Evolutionary conservation across 1,140 invertebrate genomes (phyloP).

Genomic region (Pemphigus obesinymphae): DNA sequence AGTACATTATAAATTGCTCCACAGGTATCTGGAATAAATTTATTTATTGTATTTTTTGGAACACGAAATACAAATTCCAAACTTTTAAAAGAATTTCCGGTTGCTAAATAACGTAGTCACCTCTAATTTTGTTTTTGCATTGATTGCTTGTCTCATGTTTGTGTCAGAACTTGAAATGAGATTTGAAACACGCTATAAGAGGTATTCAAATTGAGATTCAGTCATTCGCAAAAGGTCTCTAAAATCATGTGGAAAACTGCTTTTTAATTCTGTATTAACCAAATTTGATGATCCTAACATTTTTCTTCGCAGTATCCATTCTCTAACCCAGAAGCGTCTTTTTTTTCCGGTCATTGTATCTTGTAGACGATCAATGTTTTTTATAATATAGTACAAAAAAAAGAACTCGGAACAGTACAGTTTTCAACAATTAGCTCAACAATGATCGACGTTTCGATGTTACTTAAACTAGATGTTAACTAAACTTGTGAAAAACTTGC

Average conservation of each 20-base stretch:
- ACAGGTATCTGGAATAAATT: constrained; percentile 43
- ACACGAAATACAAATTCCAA: constrained; percentile 47
- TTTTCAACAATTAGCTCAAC: no score
- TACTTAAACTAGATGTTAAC: no score
- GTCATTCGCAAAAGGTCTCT: not conserved
- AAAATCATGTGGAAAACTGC: not conserved
- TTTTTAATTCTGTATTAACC: not conserved
- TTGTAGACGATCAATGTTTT: not conserved
- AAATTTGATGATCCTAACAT: no score
- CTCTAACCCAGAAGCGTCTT: no score
- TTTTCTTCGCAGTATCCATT: no score
- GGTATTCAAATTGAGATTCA: not conserved
- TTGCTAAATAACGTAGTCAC: not conserved
- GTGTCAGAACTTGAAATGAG: constrained; percentile 1
- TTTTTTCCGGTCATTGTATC: no score
- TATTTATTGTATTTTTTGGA: constrained; percentile 47
- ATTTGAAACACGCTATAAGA: not conserved
- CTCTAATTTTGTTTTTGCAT: not conserved
- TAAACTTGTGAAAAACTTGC: no score
- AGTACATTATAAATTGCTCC: not conserved
- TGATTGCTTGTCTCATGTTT: not conserved
- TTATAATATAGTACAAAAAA: no score
- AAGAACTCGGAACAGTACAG: no score
- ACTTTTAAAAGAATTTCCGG: constrained; percentile 46
- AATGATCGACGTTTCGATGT: no score